Evolutionary conservation across 35 echinoderm and acorn worm species (phyloP).

Genomic region (Lytechinus pictus): DNA sequence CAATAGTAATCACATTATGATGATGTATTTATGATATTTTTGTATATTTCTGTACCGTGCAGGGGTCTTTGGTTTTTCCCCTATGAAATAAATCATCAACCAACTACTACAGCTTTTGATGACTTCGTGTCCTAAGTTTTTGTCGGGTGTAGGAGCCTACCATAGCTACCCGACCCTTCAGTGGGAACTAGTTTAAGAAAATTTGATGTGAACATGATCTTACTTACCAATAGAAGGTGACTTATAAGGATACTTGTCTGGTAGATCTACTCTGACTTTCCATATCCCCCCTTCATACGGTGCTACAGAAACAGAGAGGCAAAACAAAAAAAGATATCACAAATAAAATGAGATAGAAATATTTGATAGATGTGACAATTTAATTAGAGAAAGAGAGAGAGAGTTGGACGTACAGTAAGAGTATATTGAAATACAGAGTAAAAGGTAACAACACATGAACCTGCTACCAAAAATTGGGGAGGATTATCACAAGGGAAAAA

Average conservation of each 20-base stretch:
- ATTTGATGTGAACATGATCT: too few species aligned
- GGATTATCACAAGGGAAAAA: neutral
- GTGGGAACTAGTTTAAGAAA: too few species aligned
- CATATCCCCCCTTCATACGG: slow-evolving; percentile 98
- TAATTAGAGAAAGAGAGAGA: neutral
- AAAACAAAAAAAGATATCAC: neutral
- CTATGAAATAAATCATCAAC: too few species aligned
- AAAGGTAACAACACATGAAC: neutral
- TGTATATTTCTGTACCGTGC: too few species aligned
- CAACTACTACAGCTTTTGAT: too few species aligned
- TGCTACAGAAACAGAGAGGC: slow-evolving; percentile 47
- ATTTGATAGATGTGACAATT: neutral
- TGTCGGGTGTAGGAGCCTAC: too few species aligned
- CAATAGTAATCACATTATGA: too few species aligned
- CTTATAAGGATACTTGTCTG: slow-evolving; percentile 99
- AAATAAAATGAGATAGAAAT: neutral
- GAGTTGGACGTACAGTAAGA: too few species aligned
- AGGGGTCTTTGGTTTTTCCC: too few species aligned
- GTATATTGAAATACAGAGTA: neutral
- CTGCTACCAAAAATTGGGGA: neutral
- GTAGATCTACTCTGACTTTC: slow-evolving; percentile 99
- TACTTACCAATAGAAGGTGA: slow-evolving; percentile 98
- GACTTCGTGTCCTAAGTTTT: too few species aligned
- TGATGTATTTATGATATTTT: too few species aligned
- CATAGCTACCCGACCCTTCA: too few species aligned